These are phyloP conservation scores for Phylloscopus whistleri DNA, from an alignment of 2,113 vertebrate genomes.

Conservation along the genomic window DNA sequence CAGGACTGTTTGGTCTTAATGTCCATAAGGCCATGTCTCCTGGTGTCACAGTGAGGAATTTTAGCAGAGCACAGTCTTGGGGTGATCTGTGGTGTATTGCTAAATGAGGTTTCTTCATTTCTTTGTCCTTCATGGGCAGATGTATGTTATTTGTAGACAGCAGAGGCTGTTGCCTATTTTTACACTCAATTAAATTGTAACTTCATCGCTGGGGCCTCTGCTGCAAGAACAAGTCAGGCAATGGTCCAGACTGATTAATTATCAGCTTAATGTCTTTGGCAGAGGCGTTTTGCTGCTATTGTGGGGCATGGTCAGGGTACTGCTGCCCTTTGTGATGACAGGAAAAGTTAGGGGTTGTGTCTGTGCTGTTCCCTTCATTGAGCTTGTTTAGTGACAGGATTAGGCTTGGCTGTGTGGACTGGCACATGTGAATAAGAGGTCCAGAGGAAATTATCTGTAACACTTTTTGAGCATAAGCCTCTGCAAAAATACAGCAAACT, in stretches of 20 bases:
- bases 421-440: not conserved
- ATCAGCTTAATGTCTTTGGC: slow-evolving; percentile 28
- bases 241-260: slow-evolving; percentile 43
- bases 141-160: slow-evolving; percentile 40
- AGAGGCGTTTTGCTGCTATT: not conserved
- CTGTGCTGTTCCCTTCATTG: not conserved
- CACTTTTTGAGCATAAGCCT: not conserved
- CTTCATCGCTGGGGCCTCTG: slow-evolving; percentile 17
- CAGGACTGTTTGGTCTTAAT: not conserved
- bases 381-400: not conserved
- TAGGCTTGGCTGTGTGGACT: not conserved
- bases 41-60: not conserved
- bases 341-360: not conserved
- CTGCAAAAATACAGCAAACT: not conserved
- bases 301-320: not conserved
- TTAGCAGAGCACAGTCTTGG: not conserved
- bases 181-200: slow-evolving; percentile 52
- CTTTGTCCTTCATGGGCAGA: slow-evolving; percentile 30
- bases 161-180: slow-evolving; percentile 48
- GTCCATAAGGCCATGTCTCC: rapidly evolving
- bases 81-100: not conserved
- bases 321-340: not conserved
- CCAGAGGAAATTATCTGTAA: not conserved
- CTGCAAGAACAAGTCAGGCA: slow-evolving; percentile 2
- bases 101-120: not conserved